Conservation (phyloP, 1,140 invertebrate species). For the Drosophila subobscura region DNA sequence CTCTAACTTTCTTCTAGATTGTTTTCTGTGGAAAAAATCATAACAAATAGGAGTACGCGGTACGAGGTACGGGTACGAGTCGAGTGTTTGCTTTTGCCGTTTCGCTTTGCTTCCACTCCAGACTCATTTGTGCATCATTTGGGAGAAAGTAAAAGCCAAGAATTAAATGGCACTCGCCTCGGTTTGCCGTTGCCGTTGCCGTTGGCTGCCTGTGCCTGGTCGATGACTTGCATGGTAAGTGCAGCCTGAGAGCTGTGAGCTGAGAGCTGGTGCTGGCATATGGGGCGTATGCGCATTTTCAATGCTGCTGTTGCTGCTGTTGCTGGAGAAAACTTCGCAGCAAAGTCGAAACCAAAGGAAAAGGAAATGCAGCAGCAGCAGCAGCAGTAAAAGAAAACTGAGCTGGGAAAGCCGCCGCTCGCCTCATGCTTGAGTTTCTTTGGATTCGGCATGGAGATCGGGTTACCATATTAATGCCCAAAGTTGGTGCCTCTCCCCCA, state of each 20-base stretch:
- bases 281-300: slow-evolving; percentile 75
- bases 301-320: slow-evolving; percentile 26
- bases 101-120: slow-evolving; percentile 39
- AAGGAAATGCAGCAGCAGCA: slow-evolving; percentile 52
- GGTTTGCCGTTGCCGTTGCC: slow-evolving; percentile 13
- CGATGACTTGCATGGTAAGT: slow-evolving; percentile 71
- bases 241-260: slow-evolving; percentile 2
- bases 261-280: slow-evolving; percentile 21
- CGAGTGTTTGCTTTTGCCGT: slow-evolving; percentile 34
- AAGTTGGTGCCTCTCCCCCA: background rate
- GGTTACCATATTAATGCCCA: slow-evolving; percentile 12
- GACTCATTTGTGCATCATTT: slow-evolving; percentile 79
- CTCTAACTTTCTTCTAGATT: slow-evolving; percentile 65
- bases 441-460: slow-evolving; percentile 23
- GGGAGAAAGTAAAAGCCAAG: slow-evolving; percentile 81
- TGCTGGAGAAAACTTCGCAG: background rate
- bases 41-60: slow-evolving; percentile 54
- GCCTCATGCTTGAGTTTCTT: slow-evolving; percentile 49
- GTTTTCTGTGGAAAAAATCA: slow-evolving; percentile 66
- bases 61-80: background rate
- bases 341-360: slow-evolving; percentile 40
- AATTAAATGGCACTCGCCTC: slow-evolving; percentile 63
- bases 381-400: slow-evolving; percentile 61
- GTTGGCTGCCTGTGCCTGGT: slow-evolving; percentile 43
- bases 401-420: slow-evolving; percentile 40